Evolutionary conservation across 2,113 vertebrate species (phyloP).

Genomic region (Dromaius novaehollandiae): DNA sequence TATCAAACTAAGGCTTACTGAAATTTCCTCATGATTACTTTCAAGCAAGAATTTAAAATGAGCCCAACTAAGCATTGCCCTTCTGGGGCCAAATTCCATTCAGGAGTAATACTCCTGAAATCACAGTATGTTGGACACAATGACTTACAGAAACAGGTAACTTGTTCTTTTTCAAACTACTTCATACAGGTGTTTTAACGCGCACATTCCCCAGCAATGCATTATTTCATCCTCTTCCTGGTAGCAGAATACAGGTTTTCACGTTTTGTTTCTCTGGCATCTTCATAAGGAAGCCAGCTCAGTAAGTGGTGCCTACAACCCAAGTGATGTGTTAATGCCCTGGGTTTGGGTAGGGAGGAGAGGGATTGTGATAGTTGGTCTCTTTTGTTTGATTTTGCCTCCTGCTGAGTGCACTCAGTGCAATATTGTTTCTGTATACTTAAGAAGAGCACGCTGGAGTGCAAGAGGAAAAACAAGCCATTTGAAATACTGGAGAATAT

Average conservation of each 20-base stretch:
- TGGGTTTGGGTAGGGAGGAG: background rate
- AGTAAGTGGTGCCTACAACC: background rate
- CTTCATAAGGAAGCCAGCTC: background rate
- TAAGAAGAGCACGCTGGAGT: background rate
- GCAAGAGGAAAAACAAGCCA: background rate
- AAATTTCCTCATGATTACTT: background rate
- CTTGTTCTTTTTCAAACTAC: background rate
- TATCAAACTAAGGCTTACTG: background rate
- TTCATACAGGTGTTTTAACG: background rate
- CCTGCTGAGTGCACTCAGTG: background rate
- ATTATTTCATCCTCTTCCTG: background rate
- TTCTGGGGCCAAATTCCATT: background rate
- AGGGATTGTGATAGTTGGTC: rapidly evolving
- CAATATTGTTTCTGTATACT: background rate
- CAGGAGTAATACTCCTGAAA: background rate
- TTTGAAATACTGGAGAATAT: background rate
- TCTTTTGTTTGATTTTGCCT: background rate
- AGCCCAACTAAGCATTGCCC: background rate
- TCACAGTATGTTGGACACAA: background rate
- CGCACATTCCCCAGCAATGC: background rate
- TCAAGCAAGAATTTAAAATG: background rate
- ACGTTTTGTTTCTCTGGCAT: background rate
- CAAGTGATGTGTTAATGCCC: background rate
- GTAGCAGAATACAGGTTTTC: background rate
- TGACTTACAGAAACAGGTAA: background rate